Evolutionary conservation across 2,888 invertebrate species (phyloP), one percentile per base, ranked within the genome.

Genomic region (Hirudinaria manillensis): DNA sequence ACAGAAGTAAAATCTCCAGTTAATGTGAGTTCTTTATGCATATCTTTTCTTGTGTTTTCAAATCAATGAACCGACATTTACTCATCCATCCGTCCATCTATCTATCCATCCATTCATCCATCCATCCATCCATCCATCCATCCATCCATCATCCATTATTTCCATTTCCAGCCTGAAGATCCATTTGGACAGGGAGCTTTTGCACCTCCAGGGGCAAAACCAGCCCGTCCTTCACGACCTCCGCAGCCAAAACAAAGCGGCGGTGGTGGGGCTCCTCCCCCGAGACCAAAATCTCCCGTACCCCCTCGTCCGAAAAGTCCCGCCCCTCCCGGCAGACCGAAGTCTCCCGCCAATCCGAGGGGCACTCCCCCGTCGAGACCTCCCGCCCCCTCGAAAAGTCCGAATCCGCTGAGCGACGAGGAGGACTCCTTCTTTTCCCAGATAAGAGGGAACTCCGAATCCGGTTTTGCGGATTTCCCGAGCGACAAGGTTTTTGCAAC

Each of bases 121-220:
- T 36, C 27, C 36, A 32, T 27, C 53, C 19, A 27, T 55, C 34
- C 45, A 32, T 36, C 29, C 27, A 29, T 65, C 65, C 32, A 45
- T 45, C 45, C 45, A 6, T 45, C 45, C 13, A 45, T 45, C n/a
- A n/a, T n/a, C n/a, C n/a, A n/a, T n/a, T n/a, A n/a, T n/a, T n/a
- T n/a, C 45, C 19, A 4, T 51, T 29, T 10, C 6, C 70, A 76
- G 77, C 70, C 77, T 51, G 77, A 77, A 53, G 77, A 77, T 72
- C 77, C 77, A 51, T 77, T 80, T 67, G 79, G 79, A 7, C 76
- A 77, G 16, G 80, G 78, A 29, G 67, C 78, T 1, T 79, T 79
- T 71, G 93, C 93, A 51, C 81, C 82, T 27, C 67, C 76, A 27
- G 71, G 75, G 10, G 70, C 61, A 36, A 72, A 70, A 38, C 70